Evolutionary conservation across 2,113 vertebrate genomes (phyloP).

Genomic region (Ptilonorhynchus violaceus): DNA sequence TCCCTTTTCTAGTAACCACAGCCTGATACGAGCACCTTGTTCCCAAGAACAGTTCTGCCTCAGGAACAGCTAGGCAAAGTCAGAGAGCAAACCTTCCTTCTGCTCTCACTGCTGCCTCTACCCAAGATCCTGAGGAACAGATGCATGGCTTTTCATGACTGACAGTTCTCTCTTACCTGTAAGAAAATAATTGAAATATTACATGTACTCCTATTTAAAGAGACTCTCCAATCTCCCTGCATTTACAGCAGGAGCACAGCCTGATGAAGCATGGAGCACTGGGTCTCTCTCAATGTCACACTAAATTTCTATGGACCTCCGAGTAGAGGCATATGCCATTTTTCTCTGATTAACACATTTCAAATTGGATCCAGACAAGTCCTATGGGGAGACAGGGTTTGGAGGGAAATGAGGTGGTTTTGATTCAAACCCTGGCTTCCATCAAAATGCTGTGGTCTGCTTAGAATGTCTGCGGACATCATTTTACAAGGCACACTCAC

Average conservation of each 20-base stretch:
- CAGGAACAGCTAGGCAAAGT: neutral
- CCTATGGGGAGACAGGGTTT: neutral
- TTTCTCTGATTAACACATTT: slow-evolving; percentile 1
- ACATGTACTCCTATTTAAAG: neutral
- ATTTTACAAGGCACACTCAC: neutral
- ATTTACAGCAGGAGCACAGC: neutral
- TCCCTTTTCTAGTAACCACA: neutral
- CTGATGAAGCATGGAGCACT: neutral
- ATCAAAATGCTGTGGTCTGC: neutral
- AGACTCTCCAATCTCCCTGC: neutral
- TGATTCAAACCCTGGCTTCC: slow-evolving; percentile 1
- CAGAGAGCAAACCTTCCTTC: neutral
- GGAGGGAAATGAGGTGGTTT: neutral
- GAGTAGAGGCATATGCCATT: neutral
- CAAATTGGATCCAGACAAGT: slow-evolving; percentile 12
- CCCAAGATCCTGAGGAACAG: neutral
- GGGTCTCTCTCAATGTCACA: neutral
- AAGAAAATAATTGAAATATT: neutral
- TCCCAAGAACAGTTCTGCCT: neutral
- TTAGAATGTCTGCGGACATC: neutral
- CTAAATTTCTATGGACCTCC: neutral
- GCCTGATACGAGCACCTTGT: neutral
- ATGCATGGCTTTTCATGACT: neutral
- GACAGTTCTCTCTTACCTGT: neutral
- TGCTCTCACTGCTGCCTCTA: neutral